Evolutionary conservation across 2,797 vertebrate species (phyloP).

Genomic region (Crenichthys baileyi): DNA sequence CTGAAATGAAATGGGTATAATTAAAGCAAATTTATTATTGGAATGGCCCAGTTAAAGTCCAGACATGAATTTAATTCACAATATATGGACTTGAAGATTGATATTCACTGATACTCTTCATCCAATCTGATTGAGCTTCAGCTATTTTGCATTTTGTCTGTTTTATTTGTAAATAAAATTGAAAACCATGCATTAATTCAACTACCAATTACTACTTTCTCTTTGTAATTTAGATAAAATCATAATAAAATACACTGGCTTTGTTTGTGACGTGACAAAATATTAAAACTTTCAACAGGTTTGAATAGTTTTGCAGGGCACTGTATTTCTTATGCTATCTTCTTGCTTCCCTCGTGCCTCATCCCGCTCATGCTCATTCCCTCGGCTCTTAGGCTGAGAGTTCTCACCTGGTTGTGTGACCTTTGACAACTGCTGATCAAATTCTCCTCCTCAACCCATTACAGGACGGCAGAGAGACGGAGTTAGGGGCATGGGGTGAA

Average conservation of each 20-base stretch:
- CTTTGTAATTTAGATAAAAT: background rate
- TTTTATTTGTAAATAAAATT: background rate
- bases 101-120: background rate
- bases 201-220: background rate
- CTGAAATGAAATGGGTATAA: background rate
- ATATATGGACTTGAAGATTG: background rate
- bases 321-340: slow-evolving; percentile 11
- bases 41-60: background rate
- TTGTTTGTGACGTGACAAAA: background rate
- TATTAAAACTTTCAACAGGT: background rate
- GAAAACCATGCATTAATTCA: background rate
- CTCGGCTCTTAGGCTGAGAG: slow-evolving; percentile 52
- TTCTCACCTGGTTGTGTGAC: slow-evolving; percentile 66
- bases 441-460: slow-evolving; percentile 72
- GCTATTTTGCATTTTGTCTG: no score
- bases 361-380: slow-evolving; percentile 31
- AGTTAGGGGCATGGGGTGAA: background rate
- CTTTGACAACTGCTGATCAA: slow-evolving; percentile 79
- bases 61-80: background rate
- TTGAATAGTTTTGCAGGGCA: background rate
- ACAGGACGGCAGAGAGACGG: slow-evolving; percentile 25
- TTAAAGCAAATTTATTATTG: background rate
- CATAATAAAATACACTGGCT: background rate
- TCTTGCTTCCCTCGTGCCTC: slow-evolving; percentile 30
- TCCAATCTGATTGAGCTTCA: background rate